A percentile compares a stretch with the other conserved stretches of the same genome.
Evolutionary conservation across 2,113 vertebrate genomes (phyloP).

Genomic region (Anser cygnoides): DNA sequence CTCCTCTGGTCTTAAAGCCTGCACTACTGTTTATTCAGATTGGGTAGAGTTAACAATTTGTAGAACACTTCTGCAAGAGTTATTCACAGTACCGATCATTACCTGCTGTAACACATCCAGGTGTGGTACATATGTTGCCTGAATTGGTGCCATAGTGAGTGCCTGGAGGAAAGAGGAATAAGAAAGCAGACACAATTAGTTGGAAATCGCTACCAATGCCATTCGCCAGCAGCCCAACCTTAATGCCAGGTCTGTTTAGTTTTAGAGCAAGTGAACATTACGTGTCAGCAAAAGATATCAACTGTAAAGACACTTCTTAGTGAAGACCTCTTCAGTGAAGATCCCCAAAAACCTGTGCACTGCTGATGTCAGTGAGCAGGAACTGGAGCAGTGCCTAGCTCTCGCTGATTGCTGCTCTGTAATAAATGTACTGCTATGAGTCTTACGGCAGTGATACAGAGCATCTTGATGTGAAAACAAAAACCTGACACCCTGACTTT

Average conservation of each 20-base stretch:
- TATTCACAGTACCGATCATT: not conserved
- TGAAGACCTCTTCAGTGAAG: not conserved
- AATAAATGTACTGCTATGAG: not conserved
- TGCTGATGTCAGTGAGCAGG: not conserved
- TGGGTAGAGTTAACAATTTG: not conserved
- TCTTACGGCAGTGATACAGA: not conserved
- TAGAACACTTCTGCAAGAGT: not conserved
- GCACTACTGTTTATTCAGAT: not conserved
- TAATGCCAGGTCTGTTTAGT: not conserved
- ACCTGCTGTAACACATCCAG: slow-evolving; percentile 93
- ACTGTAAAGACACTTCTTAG: not conserved
- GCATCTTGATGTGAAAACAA: not conserved
- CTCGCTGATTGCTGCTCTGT: not conserved
- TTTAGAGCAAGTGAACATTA: not conserved
- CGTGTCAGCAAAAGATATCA: not conserved
- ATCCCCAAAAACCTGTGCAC: not conserved
- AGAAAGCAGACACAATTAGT: not conserved
- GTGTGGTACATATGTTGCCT: slow-evolving; percentile 80
- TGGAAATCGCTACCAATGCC: not conserved
- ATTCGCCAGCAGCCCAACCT: not conserved
- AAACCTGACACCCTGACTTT: not conserved
- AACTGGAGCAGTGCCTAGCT: not conserved
- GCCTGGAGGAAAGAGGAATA: slow-evolving; percentile 70
- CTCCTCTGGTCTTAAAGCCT: not conserved
- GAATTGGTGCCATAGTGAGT: slow-evolving; percentile 34